Evolutionary conservation across 2,113 vertebrate species (phyloP).

Genomic region (Falcunculus frontatus): DNA sequence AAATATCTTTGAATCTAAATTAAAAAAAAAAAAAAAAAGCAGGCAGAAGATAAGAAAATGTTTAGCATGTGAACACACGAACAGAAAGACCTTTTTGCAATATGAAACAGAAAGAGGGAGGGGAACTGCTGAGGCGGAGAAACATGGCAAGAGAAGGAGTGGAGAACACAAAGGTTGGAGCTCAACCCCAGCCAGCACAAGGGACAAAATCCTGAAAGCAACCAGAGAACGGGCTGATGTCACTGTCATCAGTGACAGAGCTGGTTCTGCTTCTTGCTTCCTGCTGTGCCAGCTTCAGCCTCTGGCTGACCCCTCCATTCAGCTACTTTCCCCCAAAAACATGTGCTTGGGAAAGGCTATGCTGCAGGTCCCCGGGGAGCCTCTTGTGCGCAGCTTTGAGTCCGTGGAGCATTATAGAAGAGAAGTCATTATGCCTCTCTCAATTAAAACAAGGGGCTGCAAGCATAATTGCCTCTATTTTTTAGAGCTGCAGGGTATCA

Average conservation of each 20-base stretch:
- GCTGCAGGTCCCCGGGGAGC: background rate
- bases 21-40: background rate
- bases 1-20: background rate
- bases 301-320: slow-evolving; percentile 44
- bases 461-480: slow-evolving; percentile 40
- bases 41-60: background rate
- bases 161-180: background rate
- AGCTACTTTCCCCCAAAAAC: background rate
- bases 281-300: slow-evolving; percentile 55
- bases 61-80: background rate
- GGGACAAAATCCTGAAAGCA: background rate
- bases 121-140: background rate
- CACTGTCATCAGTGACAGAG: background rate
- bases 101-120: background rate
- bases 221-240: background rate
- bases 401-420: slow-evolving; percentile 7
- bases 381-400: background rate
- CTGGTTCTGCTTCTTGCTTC: background rate
- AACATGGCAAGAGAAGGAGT: background rate
- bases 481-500: slow-evolving; percentile 49
- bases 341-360: background rate
- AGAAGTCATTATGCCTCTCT: slow-evolving; percentile 53
- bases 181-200: background rate
- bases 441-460: slow-evolving; percentile 56
- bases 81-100: background rate